Base-by-base conservation (phyloP, 92 coral and sea anemone species). In the Isaurus tuberculatus region DNA sequence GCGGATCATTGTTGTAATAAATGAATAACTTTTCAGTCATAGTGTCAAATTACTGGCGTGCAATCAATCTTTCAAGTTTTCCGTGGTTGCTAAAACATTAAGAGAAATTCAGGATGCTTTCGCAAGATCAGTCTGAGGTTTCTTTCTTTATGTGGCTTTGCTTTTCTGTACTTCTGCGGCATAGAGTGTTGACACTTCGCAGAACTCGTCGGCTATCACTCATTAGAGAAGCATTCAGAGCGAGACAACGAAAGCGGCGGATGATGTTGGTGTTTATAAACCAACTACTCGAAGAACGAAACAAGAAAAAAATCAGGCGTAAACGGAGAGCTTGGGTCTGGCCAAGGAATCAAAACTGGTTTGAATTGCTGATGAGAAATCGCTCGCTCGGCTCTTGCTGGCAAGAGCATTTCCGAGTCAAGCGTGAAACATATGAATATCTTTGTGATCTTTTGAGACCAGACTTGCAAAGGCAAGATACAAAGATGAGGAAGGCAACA, bases 311-410 rank as follows among this genome's bases (percentile, higher is more conserved):
- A 31, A 15, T 8, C 8, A 70, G 75, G 3, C 37, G 33, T 1
- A 46, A 63, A 23, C 80, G 79, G 10, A 70, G 85, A 34, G 89
- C 90, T 66, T 89, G 89, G 92, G 89, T 70, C 27, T 86, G 80
- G 86, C 92, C 92, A 42, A 78, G 86, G 32, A 83, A 83, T 30
- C 92, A 89, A 61, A 65, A 78, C 83, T 83, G 88, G 91, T 79
- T 90, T 61, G 60, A 27, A 5, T 33, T 25, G 25, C 60, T 87
- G 36, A 15, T 84, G 23, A 66, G 72, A 32, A 86, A 84, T 58
- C 75, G 58, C 31, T 68, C 67, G 23, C 67, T 87, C 2, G 69
- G 79, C 33, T 70, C 65, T 26, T 69, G 48, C 17, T 90, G 91
- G 87, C 88, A 80, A n/a, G 88, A 87, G 48, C 69, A 79, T 53